Base-by-base conservation (phyloP, 2,797 vertebrate species). In the Lepidocolaptes lacrymiger region DNA sequence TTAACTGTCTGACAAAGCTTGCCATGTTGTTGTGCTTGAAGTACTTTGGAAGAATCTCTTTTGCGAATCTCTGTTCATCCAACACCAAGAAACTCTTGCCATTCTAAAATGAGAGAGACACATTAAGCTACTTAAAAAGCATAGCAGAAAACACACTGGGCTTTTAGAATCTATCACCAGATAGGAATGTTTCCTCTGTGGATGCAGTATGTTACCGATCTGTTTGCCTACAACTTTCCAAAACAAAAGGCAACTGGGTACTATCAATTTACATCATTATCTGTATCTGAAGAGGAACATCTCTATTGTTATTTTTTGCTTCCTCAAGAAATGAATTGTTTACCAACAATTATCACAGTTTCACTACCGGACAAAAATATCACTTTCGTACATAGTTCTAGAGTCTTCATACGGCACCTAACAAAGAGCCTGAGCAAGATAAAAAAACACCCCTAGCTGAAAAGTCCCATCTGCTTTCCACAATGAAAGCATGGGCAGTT, bases 1-100 rank as follows among this genome's bases (percentile, higher is more conserved):
- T 99, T 22, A 99, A 98, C 95, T 99, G 99, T 52, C 99, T 98
- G 97, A 99, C 99, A 98, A 99, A 99, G 94, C 99, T 99, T 88
- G 99, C 99, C 99, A 99, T 99, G 97, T 99, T 99, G 97, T 99
- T 99, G 98, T 99, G 99, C 97, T 99, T 99, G 97, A 99, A 99
- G 95, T 99, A 99, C 97, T 99, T 99, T 27, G 99, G 99, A 39
- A 99, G 98, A 93, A 99, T 99, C 96, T 99, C 99, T 96, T 99
- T 99, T 39, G 99, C 98, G 58, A 99, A 99, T 48, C 99, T 98
- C 97, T 99, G 99, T 92, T 99, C 99, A 95, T 99, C 98, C 98
- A 99, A 96, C 72, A 99, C 99, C 64, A 99, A 98, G 97, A 99
- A 99, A 97, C 99, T 99, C 94, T 98, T 99, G 26, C 99, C 99